These are phyloP conservation scores for human (Homo sapiens) DNA, from an alignment of 2,113 vertebrate species.

Conservation along the genomic window DNA sequence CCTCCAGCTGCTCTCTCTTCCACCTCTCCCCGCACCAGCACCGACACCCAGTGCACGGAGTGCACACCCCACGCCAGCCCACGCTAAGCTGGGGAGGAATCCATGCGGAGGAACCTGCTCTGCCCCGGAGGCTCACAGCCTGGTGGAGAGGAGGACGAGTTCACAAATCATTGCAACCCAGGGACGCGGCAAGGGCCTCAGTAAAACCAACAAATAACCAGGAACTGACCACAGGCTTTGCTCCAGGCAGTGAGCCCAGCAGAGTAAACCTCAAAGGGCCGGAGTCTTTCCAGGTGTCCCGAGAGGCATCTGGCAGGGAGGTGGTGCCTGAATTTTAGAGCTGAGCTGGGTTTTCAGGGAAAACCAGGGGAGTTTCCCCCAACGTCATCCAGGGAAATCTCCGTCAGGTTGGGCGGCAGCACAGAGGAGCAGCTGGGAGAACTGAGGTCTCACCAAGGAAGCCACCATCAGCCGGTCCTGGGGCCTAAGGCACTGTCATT, in stretches of 20 bases:
- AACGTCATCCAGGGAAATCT: no score
- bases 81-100: neutral
- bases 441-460: neutral
- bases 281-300: no score
- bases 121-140: fast-evolving
- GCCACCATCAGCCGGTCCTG: neutral
- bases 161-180: fast-evolving
- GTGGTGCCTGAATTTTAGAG: neutral
- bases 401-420: neutral
- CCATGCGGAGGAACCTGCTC: fast-evolving
- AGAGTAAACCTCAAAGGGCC: fast-evolving
- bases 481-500: no score
- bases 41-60: fast-evolving
- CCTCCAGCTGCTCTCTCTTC: no score
- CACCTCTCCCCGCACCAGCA: no score
- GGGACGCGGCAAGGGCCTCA: fast-evolving
- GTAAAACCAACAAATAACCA: fast-evolving
- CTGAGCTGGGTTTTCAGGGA: no score
- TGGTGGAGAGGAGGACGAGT: neutral
- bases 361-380: no score
- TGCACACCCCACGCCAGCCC: fast-evolving
- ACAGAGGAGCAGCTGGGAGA: fast-evolving
- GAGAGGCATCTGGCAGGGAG: fast-evolving
- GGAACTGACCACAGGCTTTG: fast-evolving
- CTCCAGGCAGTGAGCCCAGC: fast-evolving